phyloP scores from a whole-genome alignment of 2,797 vertebrate species.

The Momotus momota region DNA sequence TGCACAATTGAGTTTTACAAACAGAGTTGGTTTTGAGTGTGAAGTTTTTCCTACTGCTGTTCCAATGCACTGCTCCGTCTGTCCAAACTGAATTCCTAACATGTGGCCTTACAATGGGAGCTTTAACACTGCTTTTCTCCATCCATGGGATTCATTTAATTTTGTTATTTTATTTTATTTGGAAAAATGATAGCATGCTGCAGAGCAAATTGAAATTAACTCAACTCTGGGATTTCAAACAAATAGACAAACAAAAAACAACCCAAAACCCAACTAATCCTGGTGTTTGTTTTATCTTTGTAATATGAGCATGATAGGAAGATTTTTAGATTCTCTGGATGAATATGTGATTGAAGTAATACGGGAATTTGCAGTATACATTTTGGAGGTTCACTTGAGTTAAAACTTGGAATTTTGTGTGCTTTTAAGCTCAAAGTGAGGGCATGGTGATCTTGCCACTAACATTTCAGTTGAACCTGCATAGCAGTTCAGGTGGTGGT shows the following conservation, averaged over 20 bases:
- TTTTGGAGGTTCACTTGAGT: background rate
- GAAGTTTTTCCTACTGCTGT: background rate
- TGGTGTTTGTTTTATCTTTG: background rate
- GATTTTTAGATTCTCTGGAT: background rate
- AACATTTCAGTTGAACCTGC: background rate
- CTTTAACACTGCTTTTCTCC: background rate
- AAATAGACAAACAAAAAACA: background rate
- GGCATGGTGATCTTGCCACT: background rate
- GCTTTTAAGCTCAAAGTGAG: background rate
- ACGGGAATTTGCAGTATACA: background rate
- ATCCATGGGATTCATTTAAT: background rate
- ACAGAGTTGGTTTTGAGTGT: background rate
- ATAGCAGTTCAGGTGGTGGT: background rate
- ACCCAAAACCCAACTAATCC: background rate
- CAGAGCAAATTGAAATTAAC: background rate
- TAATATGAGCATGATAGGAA: background rate
- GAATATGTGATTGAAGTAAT: background rate
- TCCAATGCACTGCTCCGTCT: background rate
- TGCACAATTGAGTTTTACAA: background rate
- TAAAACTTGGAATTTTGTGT: background rate
- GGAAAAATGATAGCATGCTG: background rate
- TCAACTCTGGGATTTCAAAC: background rate
- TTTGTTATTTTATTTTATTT: background rate
- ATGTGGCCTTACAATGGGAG: background rate
- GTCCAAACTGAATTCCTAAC: background rate